These are phyloP conservation scores for Linnaemya vulpina DNA, from an alignment of 2,888 invertebrate species.

Conservation along the genomic window DNA sequence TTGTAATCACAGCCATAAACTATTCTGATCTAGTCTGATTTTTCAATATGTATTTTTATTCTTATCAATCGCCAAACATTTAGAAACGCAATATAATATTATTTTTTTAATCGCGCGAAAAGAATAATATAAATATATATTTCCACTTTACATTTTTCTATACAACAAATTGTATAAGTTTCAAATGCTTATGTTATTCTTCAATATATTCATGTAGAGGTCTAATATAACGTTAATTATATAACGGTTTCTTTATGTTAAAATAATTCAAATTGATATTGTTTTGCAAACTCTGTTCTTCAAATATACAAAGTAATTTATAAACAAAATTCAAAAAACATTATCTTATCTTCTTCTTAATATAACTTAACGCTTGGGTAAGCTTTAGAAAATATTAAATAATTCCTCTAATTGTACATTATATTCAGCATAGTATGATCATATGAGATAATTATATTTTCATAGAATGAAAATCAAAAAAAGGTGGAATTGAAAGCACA, in stretches of 20 bases:
- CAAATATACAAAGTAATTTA: conserved; percentile 27
- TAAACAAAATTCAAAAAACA: conserved; percentile 3
- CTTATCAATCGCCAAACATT: too few species aligned
- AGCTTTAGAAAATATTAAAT: background rate
- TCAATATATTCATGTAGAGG: conserved; percentile 12
- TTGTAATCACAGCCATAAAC: too few species aligned
- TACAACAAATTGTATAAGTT: background rate
- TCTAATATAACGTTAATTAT: conserved; percentile 15
- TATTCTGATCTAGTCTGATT: too few species aligned
- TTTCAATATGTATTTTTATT: too few species aligned
- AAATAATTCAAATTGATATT: conserved; percentile 27
- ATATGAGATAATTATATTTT: conserved; percentile 15
- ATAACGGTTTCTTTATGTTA: conserved; percentile 42
- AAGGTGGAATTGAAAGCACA: background rate
- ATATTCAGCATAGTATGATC: conserved; percentile 38
- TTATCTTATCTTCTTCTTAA: conserved; percentile 52
- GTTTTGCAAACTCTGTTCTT: conserved; percentile 39
- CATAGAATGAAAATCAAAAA: background rate
- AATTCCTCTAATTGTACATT: conserved; percentile 21
- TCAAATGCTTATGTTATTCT: background rate
- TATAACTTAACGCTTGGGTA: conserved; percentile 57
- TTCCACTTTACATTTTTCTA: background rate
- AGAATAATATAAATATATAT: too few species aligned
- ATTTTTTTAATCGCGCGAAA: too few species aligned
- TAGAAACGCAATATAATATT: too few species aligned